Evolutionary conservation across 1,140 invertebrate species (phyloP).

Genomic region (Mycetomoellerius zeteki): DNA sequence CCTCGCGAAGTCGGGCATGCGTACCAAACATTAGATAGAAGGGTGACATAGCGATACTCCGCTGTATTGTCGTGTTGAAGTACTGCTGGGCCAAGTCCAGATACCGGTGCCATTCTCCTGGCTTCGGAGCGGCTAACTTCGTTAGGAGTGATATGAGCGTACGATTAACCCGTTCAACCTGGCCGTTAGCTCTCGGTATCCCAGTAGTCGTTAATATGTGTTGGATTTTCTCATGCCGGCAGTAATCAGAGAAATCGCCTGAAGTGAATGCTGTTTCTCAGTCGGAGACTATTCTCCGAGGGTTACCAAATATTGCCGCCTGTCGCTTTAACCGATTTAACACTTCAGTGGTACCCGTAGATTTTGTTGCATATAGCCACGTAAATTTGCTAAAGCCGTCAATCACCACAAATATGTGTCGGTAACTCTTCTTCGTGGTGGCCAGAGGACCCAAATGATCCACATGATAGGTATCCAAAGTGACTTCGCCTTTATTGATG

Average conservation of each 20-base stretch:
- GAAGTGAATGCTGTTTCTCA: not conserved
- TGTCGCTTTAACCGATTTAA: not conserved
- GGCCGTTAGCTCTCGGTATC: too few relatives aligned
- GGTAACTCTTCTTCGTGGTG: slow-evolving; percentile 6
- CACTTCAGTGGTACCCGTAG: not conserved
- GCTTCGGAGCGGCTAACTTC: too few relatives aligned
- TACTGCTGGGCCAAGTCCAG: too few relatives aligned
- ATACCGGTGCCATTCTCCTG: too few relatives aligned
- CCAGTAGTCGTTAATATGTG: slow-evolving; percentile 77
- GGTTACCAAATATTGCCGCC: slow-evolving; percentile 9
- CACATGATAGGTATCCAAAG: not conserved
- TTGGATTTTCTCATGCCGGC: slow-evolving; percentile 72
- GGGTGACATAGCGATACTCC: too few relatives aligned
- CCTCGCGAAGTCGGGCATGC: too few relatives aligned
- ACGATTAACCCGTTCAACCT: too few relatives aligned
- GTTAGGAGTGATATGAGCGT: too few relatives aligned
- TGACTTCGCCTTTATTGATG: not conserved
- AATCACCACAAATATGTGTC: not conserved
- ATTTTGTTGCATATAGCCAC: slow-evolving; percentile 12
- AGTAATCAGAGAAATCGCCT: slow-evolving; percentile 20
- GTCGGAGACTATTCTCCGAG: not conserved
- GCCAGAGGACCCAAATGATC: too few relatives aligned
- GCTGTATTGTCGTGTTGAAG: too few relatives aligned
- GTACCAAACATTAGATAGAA: too few relatives aligned
- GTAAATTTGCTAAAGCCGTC: slow-evolving; percentile 24